Evolutionary conservation across 2,797 vertebrate species (phyloP), one percentile per base, ranked within the genome.

Genomic region (Mastacembelus armatus): DNA sequence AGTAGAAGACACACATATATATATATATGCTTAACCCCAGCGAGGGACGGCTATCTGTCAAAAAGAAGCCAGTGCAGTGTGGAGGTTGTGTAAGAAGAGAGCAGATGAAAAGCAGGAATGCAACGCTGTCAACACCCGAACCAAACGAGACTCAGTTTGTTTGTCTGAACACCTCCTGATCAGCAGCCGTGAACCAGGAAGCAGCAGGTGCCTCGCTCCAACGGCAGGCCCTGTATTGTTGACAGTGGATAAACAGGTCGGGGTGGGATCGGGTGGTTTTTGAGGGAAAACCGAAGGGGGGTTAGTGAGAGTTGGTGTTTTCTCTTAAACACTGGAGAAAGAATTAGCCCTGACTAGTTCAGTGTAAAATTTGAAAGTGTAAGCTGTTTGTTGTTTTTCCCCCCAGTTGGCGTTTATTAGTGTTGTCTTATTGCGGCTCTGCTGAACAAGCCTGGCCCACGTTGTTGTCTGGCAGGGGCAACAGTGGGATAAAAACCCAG

Each of bases 171-270:
- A 51, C 81, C 86, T 84, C 78, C 71, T 24, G 63, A 81, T 81
- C 84, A 74, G 39, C 76, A 63, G 73, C 85, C 72, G 51, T 88
- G 83, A 91, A 93, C 89, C 91, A 92, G 92, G 92, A 93, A 93
- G 88, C 88, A 78, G 91, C 93, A 93, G 93, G 92, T 93, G 92
- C 81, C 69, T 83, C 73, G 82, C 88, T 85, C 90, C 88, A 92
- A 92, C 90, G 90, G 90, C 91, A 77, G 84, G 76, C 66, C 51
- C 9, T 39, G 79, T 66, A 66, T 84, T 85, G 80, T 88, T 83
- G 89, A 88, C 88, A 90, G 88, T 92, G 93, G 93, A 93, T 91
- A 91, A 93, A 94, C 93, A 90, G 93, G 93, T 94, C 92, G 84
- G 81, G 89, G 77, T 74, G 78, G 78, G 79, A 74, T 68, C 69